A percentile compares a stretch with the other conserved stretches of the same genome.
phyloP scores from a whole-genome alignment of 2,797 vertebrate species.

The Phoxinus dragarum region DNA sequence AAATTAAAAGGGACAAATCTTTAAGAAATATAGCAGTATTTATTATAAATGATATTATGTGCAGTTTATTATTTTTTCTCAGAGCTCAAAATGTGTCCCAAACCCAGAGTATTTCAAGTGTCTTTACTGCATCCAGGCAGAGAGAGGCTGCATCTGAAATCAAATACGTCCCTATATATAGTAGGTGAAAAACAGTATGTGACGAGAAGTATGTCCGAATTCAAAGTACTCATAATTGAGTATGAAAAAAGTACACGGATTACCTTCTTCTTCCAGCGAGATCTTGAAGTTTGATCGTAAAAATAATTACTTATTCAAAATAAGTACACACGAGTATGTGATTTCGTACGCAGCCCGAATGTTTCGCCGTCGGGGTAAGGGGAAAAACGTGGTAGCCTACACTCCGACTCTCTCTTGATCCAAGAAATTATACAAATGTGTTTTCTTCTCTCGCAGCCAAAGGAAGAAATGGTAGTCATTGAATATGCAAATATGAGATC shows the following conservation, averaged over 20 bases:
- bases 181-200: not conserved
- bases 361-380: not conserved
- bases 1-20: too few species aligned
- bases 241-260: not conserved
- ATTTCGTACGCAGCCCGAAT: not conserved
- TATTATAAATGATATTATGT: too few species aligned
- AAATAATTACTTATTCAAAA: not conserved
- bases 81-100: too few species aligned
- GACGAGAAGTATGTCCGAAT: not conserved
- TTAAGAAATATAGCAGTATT: too few species aligned
- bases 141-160: not conserved
- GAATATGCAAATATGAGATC: not conserved
- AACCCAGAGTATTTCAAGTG: not conserved
- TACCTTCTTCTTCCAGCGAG: not conserved
- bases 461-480: not conserved
- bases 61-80: too few species aligned
- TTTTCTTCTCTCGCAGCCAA: not conserved
- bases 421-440: not conserved
- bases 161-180: not conserved
- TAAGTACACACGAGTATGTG: not conserved
- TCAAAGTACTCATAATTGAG: not conserved
- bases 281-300: not conserved
- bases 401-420: not conserved
- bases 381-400: not conserved
- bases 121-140: not conserved